phyloP scores from a whole-genome alignment of 2,888 invertebrate species.

The Aplocera efformata region DNA sequence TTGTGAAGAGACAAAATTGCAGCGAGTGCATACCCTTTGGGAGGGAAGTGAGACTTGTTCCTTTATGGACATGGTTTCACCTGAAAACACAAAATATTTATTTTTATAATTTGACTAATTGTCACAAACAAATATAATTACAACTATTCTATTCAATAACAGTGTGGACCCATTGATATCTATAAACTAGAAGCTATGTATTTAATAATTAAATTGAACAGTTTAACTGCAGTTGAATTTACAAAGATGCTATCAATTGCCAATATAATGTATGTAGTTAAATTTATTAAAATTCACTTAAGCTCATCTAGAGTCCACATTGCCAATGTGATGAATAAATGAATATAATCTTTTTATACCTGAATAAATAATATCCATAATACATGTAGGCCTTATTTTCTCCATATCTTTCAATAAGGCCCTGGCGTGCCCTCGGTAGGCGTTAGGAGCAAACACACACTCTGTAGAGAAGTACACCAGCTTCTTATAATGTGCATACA shows the following conservation, averaged over 20 bases:
- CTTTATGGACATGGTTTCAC: constrained; percentile 91
- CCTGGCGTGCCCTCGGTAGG: constrained; percentile 95
- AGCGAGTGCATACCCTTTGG: constrained; percentile 89
- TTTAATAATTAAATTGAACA: too few species aligned
- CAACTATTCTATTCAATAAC: too few species aligned
- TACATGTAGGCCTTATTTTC: constrained; percentile 93
- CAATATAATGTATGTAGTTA: too few species aligned
- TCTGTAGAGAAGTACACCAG: constrained; percentile 99
- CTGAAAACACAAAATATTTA: constrained; percentile 60
- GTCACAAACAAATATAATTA: too few species aligned
- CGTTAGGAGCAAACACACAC: constrained; percentile 99
- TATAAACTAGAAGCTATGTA: too few species aligned
- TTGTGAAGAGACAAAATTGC: constrained; percentile 96
- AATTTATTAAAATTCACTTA: too few species aligned
- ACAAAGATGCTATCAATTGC: too few species aligned
- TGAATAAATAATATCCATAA: constrained; percentile 96
- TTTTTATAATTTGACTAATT: neutral
- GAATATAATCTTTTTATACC: constrained; percentile 65
- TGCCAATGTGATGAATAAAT: too few species aligned
- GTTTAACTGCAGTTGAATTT: too few species aligned
- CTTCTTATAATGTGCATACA: constrained; percentile 98
- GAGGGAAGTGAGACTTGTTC: constrained; percentile 90
- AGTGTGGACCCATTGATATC: too few species aligned
- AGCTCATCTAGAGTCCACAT: too few species aligned
- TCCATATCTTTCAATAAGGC: constrained; percentile 96